Conservation (phyloP, 2,797 vertebrate species). For the Pantherophis alleghaniensis region DNA sequence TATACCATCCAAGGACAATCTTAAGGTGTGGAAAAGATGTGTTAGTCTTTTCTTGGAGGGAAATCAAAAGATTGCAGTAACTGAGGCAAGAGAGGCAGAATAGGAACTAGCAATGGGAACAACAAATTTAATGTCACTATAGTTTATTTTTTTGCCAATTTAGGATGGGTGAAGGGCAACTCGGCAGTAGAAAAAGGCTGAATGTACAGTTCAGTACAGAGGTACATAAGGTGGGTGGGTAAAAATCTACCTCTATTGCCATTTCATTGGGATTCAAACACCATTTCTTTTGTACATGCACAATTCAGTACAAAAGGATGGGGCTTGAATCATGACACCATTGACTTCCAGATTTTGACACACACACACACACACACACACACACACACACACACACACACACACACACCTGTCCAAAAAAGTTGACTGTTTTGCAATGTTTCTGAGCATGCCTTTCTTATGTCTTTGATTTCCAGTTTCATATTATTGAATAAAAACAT, state of each 20-base stretch:
- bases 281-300: neutral
- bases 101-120: neutral
- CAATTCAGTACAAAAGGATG: neutral
- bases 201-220: neutral
- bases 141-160: neutral
- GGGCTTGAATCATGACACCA: neutral
- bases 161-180: neutral
- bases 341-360: neutral
- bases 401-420: neutral
- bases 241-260: neutral
- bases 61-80: neutral
- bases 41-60: neutral
- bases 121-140: neutral
- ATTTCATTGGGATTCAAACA: neutral
- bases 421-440: too few relatives aligned
- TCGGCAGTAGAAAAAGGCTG: neutral
- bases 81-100: neutral
- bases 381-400: neutral
- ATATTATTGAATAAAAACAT: neutral
- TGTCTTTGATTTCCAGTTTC: neutral
- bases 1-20: neutral
- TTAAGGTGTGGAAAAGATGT: neutral
- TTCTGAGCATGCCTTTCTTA: neutral
- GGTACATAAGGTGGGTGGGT: neutral
- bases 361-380: neutral